These are phyloP conservation scores for Mobula hypostoma DNA, from an alignment of 2,113 vertebrate species.

Conservation along the genomic window DNA sequence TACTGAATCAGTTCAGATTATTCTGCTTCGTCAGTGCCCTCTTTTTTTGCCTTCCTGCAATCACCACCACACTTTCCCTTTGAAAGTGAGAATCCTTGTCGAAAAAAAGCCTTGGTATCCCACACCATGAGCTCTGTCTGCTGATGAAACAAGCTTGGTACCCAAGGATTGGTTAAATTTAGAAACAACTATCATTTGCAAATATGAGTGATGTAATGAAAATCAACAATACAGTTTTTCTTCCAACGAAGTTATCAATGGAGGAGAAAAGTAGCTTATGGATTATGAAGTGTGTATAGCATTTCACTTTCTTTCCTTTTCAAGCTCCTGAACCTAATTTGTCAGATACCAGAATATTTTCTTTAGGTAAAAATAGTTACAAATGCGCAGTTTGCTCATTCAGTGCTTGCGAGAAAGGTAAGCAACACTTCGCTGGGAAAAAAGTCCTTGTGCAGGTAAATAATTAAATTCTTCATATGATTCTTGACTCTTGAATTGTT, in stretches of 20 bases:
- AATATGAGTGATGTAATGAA: neutral
- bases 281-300: neutral
- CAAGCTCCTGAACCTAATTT: neutral
- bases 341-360: neutral
- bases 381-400: neutral
- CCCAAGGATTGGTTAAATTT: neutral
- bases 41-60: too few species aligned
- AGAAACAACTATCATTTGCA: neutral
- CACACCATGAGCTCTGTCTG: too few species aligned
- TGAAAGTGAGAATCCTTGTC: neutral
- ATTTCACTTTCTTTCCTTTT: neutral
- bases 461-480: too few species aligned
- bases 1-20: neutral
- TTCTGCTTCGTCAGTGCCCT: neutral
- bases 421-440: neutral
- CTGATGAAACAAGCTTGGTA: neutral
- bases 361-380: too few species aligned
- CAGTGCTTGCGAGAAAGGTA: neutral
- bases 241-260: neutral
- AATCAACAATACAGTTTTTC: neutral
- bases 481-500: neutral
- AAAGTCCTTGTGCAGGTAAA: too few species aligned
- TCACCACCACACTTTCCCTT: neutral
- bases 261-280: neutral
- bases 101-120: neutral